These are phyloP conservation scores for Bolinopsis microptera DNA, from an alignment of 37 sponge, comb jelly and placozoan genomes.

Conservation along the genomic window DNA sequence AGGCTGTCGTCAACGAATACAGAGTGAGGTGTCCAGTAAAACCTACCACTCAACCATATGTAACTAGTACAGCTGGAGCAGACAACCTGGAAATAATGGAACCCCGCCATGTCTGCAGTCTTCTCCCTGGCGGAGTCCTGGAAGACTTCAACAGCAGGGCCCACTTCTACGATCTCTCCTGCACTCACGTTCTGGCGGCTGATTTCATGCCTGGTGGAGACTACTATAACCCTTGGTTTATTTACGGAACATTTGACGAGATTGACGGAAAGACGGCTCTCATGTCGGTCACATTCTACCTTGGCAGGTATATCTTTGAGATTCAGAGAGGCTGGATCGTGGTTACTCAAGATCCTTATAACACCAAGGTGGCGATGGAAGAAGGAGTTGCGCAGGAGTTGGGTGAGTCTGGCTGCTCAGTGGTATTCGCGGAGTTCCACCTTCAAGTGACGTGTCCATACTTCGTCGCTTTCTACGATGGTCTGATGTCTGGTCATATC, in stretches of 20 bases:
- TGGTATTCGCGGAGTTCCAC: neutral
- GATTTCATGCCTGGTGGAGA: neutral
- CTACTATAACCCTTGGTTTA: conserved; percentile 18
- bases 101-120: neutral
- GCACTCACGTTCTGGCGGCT: conserved; percentile 39
- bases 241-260: conserved; percentile 27
- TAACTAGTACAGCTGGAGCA: neutral
- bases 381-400: neutral
- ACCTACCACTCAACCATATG: neutral
- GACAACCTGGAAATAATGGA: neutral
- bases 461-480: conserved; percentile 17
- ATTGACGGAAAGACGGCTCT: neutral
- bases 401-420: neutral
- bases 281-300: neutral
- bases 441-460: neutral
- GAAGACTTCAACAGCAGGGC: neutral
- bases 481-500: conserved; percentile 26
- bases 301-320: neutral
- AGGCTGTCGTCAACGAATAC: neutral
- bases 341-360: neutral
- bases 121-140: neutral
- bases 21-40: neutral
- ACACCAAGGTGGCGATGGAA: neutral
- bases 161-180: conserved; percentile 3
- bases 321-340: conserved; percentile 20